Conservation (phyloP, 2,888 invertebrate genomes). For the Drosophila vallismaia region DNA sequence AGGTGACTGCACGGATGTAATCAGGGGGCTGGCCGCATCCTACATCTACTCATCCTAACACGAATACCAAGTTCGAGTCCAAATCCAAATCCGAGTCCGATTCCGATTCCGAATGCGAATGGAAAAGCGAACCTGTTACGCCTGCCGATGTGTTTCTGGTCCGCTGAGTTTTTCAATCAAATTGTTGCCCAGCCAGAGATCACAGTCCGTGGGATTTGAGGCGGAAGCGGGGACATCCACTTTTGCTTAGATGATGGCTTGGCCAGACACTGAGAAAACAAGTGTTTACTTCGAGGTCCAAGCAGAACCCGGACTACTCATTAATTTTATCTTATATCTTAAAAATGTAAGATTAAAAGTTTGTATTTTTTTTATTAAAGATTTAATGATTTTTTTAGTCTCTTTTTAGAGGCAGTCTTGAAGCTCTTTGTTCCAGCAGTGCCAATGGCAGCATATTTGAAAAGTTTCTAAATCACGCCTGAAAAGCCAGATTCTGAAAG, state of each 20-base stretch:
- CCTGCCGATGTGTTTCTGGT: slow-evolving; percentile 69
- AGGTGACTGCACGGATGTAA: slow-evolving; percentile 23
- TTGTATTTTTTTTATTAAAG: no score
- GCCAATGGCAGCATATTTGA: slow-evolving; percentile 76
- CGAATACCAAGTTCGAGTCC: slow-evolving; percentile 4
- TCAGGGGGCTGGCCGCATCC: slow-evolving; percentile 17
- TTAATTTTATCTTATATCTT: no score
- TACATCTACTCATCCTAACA: slow-evolving; percentile 3
- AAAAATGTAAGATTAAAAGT: no score
- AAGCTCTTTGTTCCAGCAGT: slow-evolving; percentile 46
- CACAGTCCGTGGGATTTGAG: slow-evolving; percentile 45
- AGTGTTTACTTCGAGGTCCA: no score
- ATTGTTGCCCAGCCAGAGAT: slow-evolving; percentile 72
- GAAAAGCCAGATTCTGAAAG: slow-evolving; percentile 54
- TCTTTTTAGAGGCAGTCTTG: slow-evolving; percentile 4
- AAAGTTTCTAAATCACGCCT: slow-evolving; percentile 80
- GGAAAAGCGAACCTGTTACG: slow-evolving; percentile 42
- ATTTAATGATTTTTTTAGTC: not conserved
- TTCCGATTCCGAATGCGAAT: slow-evolving; percentile 12
- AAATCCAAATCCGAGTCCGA: slow-evolving; percentile 6
- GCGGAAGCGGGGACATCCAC: slow-evolving; percentile 25
- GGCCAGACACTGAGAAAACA: slow-evolving; percentile 15
- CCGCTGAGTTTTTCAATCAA: slow-evolving; percentile 80
- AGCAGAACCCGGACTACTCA: no score
- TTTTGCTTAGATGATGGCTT: slow-evolving; percentile 18